Evolutionary conservation across 2,888 invertebrate genomes (phyloP), one percentile per base, ranked within the genome.

Genomic region (Ashinkailepas kermadecensis): DNA sequence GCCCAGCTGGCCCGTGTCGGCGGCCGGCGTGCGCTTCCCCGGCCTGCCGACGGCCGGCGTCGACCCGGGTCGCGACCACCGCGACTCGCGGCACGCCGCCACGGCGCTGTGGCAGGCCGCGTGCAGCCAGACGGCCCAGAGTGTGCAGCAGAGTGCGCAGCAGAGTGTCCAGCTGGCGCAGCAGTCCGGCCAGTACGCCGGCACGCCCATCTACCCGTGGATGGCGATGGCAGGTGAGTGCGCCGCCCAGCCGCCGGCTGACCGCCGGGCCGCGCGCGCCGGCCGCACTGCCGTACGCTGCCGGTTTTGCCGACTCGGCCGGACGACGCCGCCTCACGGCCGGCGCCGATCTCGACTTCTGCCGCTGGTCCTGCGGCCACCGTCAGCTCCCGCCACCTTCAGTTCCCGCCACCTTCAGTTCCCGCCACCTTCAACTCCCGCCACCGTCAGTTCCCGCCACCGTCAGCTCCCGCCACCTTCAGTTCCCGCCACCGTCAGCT

Each of bases 191-290:
- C 82, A 67, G 82, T 82, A 80, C 83, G 81, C 81, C 84, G 84
- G 82, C 81, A 84, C 83, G 80, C 84, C 83, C 87, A 96, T 96
- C 91, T 96, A 96, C 90, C 96, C 96, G 86, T 96, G 96, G 96
- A 96, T 96, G 96, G 96, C 96, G 90, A 96, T 96, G 91, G 96
- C 96, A 96, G 96, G 96, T 96, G 89, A 93, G 94, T 91, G 85
- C 84, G 81, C 54, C 9, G 25, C 8, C 13, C 70, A 7, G 15
- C 39, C 39, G n/a, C 23, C 23, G 65, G 39, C 4, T 39, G 4
- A 39, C 39, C 39, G 65, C 10, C 64, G 7, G 3, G 62, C 62
- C 62, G 62, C 18, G 62, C 62, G 62, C 18, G 62, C 62, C 62
- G 12, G 18, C 62, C 62, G 62, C 15, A 13, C 15, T 39, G 39